Conservation (phyloP, 2,888 invertebrate species). For the Zaprionus obscuricornis region DNA sequence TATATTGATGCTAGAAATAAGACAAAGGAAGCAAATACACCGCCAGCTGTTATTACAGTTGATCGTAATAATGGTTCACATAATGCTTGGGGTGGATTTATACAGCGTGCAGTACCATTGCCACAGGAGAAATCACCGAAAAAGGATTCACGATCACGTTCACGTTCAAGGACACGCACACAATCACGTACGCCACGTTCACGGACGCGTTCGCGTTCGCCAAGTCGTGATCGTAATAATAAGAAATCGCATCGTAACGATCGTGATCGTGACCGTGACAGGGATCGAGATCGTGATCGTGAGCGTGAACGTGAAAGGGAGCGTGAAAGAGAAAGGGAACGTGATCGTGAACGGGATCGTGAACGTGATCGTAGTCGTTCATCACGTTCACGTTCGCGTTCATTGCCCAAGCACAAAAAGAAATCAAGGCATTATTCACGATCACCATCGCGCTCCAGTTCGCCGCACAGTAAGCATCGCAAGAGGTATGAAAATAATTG, state of each 20-base stretch:
- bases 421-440: slow-evolving; percentile 83
- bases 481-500: too few relatives aligned
- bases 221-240: slow-evolving; percentile 68
- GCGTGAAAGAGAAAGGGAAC: slow-evolving; percentile 18
- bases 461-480: slow-evolving; percentile 82
- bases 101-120: slow-evolving; percentile 84
- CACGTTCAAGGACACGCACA: slow-evolving; percentile 74
- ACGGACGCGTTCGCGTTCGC: slow-evolving; percentile 65
- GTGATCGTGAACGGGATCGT: slow-evolving; percentile 30
- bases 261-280: slow-evolving; percentile 40
- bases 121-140: slow-evolving; percentile 77
- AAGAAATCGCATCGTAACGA: slow-evolving; percentile 78
- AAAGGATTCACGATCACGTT: slow-evolving; percentile 80
- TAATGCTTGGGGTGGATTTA: slow-evolving; percentile 88
- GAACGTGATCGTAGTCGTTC: slow-evolving; percentile 62
- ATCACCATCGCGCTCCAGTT: slow-evolving; percentile 81
- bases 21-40: slow-evolving; percentile 81
- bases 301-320: slow-evolving; percentile 48
- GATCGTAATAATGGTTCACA: slow-evolving; percentile 86
- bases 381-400: slow-evolving; percentile 75
- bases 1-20: slow-evolving; percentile 85
- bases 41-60: slow-evolving; percentile 83
- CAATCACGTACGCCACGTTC: slow-evolving; percentile 80
- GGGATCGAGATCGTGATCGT: slow-evolving; percentile 25
- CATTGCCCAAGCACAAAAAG: slow-evolving; percentile 80